Evolutionary conservation across 1,140 invertebrate genomes (phyloP).

Genomic region (Prorops nasuta): DNA sequence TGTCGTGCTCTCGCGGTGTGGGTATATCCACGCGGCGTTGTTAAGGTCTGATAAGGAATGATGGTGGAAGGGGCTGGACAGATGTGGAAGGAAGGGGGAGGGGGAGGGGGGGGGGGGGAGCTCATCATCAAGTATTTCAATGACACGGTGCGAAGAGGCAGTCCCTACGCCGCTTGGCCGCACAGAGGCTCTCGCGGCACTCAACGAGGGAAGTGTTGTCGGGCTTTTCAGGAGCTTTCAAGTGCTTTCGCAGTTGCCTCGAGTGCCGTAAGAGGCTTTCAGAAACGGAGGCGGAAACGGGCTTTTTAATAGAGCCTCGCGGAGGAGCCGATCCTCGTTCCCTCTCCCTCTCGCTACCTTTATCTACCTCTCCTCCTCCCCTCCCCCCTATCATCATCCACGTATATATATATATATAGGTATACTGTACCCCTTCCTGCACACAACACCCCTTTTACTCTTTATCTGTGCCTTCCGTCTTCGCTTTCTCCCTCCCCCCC

Average conservation of each 20-base stretch:
- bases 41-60: too few relatives aligned
- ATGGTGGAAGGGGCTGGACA: too few relatives aligned
- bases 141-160: slow-evolving; percentile 49
- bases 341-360: slow-evolving; percentile 6
- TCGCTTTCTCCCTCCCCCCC: slow-evolving; percentile 2
- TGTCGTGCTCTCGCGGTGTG: too few relatives aligned
- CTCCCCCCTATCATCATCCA: slow-evolving; percentile 13
- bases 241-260: slow-evolving; percentile 58
- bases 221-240: slow-evolving; percentile 59
- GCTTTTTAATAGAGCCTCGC: slow-evolving; percentile 58
- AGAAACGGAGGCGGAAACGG: slow-evolving; percentile 57
- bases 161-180: slow-evolving; percentile 25
- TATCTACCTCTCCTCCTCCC: not conserved
- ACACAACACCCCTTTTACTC: slow-evolving; percentile 15
- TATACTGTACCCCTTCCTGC: slow-evolving; percentile 4
- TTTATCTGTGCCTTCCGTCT: slow-evolving; percentile 21
- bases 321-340: slow-evolving; percentile 42
- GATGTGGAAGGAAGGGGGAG: too few relatives aligned
- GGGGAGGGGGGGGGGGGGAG: slow-evolving; percentile 9
- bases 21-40: too few relatives aligned
- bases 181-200: slow-evolving; percentile 28
- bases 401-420: slow-evolving; percentile 1
- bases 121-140: slow-evolving; percentile 33
- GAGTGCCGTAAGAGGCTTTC: slow-evolving; percentile 58
- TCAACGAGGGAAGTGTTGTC: slow-evolving; percentile 56